Percentiles rank a stretch among this genome's conserved stretches.
These are phyloP conservation scores for Brienomyrus longianalis DNA, from an alignment of 2,113 vertebrate species.

Conservation along the genomic window DNA sequence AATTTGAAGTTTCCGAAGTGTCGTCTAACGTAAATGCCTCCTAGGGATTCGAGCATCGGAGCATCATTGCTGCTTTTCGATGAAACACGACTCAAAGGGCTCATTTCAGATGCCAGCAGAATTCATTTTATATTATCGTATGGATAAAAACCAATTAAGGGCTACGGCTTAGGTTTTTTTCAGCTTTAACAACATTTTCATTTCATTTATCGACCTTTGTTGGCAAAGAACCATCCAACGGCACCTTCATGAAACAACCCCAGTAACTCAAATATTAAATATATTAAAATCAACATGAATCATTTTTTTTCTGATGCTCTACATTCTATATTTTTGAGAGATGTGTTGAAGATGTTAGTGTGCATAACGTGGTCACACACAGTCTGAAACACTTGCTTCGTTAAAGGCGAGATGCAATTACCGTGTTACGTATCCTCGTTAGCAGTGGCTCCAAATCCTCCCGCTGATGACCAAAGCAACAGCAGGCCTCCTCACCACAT, in stretches of 20 bases:
- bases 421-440: slow-evolving; percentile 65
- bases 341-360: background rate
- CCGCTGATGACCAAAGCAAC: background rate
- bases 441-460: slow-evolving; percentile 48
- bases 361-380: background rate
- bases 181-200: background rate
- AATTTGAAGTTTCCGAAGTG: background rate
- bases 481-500: slow-evolving; percentile 13
- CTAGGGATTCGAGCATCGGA: slow-evolving; percentile 1
- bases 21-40: slow-evolving; percentile 3
- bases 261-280: background rate
- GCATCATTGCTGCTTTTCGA: slow-evolving; percentile 6
- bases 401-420: slow-evolving; percentile 43
- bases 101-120: slow-evolving; percentile 1
- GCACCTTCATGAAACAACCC: background rate
- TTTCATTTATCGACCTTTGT: background rate
- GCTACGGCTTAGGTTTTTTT: background rate
- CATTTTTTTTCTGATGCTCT: background rate
- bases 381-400: slow-evolving; percentile 26
- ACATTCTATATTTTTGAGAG: background rate
- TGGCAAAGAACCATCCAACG: background rate
- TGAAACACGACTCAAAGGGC: slow-evolving; percentile 7
- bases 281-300: background rate
- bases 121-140: slow-evolving; percentile 5
- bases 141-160: slow-evolving; percentile 5